Percentiles rank a stretch among this genome's conserved stretches.
Conservation (phyloP, 2,888 invertebrate genomes). For the Ypsolopha scabrella region DNA sequence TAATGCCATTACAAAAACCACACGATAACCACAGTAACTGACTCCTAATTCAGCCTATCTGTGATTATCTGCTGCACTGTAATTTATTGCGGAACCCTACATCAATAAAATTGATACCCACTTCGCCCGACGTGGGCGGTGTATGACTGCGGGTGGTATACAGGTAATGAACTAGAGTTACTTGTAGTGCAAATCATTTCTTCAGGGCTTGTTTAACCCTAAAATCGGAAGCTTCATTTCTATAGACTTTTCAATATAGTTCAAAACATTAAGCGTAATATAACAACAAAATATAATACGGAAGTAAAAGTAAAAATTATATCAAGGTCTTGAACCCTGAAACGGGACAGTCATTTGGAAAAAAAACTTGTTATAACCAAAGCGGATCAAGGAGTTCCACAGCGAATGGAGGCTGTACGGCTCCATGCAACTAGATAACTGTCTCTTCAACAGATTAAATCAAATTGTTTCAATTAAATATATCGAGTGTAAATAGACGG, state of each 20-base stretch:
- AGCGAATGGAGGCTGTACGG: no score
- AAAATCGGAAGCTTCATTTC: no score
- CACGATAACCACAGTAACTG: constrained; percentile 17
- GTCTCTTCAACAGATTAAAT: no score
- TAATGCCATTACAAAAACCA: constrained; percentile 21
- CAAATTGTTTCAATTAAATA: no score
- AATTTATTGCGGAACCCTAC: constrained; percentile 5
- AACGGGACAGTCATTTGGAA: constrained; percentile 1
- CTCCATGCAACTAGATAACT: no score
- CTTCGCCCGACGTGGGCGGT: constrained; percentile 4
- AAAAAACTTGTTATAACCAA: background rate
- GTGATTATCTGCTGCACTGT: constrained; percentile 1
- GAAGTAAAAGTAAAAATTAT: constrained; percentile 48
- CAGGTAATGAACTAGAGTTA: background rate
- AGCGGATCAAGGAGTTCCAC: background rate
- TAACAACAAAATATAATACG: constrained; percentile 19
- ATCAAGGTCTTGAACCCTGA: constrained; percentile 36
- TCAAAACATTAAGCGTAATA: background rate
- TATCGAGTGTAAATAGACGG: no score
- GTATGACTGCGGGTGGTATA: background rate
- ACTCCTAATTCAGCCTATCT: constrained; percentile 16
- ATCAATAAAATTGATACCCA: constrained; percentile 5
- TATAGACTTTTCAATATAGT: no score
- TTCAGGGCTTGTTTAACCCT: no score
- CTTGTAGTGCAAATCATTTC: background rate